These are phyloP conservation scores for Philonicus albiceps DNA, from an alignment of 2,888 invertebrate species.

Conservation along the genomic window DNA sequence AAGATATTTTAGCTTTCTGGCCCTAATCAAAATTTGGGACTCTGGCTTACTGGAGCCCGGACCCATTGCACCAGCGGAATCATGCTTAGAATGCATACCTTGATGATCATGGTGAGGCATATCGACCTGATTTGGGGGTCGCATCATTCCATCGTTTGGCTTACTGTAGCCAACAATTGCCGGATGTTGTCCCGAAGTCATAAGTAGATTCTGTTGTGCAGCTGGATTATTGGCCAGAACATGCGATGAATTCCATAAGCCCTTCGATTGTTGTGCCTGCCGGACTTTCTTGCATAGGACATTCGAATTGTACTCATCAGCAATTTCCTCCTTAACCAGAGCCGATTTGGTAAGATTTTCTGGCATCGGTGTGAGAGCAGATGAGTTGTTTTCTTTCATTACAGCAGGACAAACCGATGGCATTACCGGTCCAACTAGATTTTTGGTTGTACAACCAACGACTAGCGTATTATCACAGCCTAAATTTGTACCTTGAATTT, in stretches of 20 bases:
- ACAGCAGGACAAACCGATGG: conserved; percentile 39
- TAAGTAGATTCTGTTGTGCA: conserved; percentile 4
- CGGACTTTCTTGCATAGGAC: conserved; percentile 62
- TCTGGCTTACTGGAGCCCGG: conserved; percentile 60
- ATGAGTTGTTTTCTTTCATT: not conserved
- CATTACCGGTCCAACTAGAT: conserved; percentile 44
- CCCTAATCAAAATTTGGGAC: conserved; percentile 66
- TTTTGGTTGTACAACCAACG: conserved; percentile 48
- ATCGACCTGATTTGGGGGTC: conserved; percentile 62
- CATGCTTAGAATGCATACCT: conserved; percentile 49
- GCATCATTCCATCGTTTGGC: conserved; percentile 58
- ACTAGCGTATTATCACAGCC: conserved; percentile 50
- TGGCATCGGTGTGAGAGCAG: conserved; percentile 51
- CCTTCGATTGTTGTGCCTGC: conserved; percentile 62
- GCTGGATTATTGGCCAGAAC: not conserved
- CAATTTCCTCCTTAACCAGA: conserved; percentile 58
- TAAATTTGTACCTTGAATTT: conserved; percentile 51
- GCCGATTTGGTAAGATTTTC: conserved; percentile 58
- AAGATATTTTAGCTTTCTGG: conserved; percentile 64
- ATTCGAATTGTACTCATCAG: conserved; percentile 59
- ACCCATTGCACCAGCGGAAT: not conserved
- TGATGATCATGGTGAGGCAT: conserved; percentile 41
- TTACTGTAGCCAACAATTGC: conserved; percentile 46
- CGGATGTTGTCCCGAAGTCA: conserved; percentile 9
- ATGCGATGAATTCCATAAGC: conserved; percentile 54